Base-by-base conservation (phyloP, 1,140 invertebrate species). In the Rhopalosiphum padi region DNA sequence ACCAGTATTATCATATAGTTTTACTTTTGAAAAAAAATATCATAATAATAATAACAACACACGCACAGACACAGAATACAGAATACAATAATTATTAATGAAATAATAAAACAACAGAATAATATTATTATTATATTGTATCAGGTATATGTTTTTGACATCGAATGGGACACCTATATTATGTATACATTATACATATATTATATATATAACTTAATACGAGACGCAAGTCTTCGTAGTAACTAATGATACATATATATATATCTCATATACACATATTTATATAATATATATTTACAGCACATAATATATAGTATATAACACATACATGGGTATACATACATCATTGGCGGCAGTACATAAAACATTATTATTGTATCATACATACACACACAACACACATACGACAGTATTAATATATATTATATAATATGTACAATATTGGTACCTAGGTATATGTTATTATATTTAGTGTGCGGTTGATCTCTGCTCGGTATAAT, bases 221-320 rank as follows among this genome's bases (percentile, higher is more conserved):
- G 15, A 77, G 30, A 77, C 60, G 60, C 60, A 77, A 30, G 11
- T 68, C 60, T 18, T 77, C 60, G 60, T 35, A 35, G 23, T 77
- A 77, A 77, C n/a, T 77, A 77, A 77, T 68, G 60, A n/a, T 41
- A 41, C 41, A 41, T 41, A 46, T 46, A 46, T 46, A 46, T 60
- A 60, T 60, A 8, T 48, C 11, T 48, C 48, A n/a, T 30, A n/a
- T n/a, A 30, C 60, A 77, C 60, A n/a, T 15, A 68, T 77, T 77
- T 77, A 77, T 77, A 77, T n/a, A n/a, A 77, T 77, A 77, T 77
- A 60, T 60, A 60, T 60, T 60, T 60, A 60, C 55, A 60, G 55
- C 55, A 60, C 55, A 60, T 60, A 60, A 77, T 77, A 77, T 18
- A 77, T 77, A 77, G n/a, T 77, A 77, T 77, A 77, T 77, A 77